Percentiles rank a stretch among this genome's conserved stretches.
Evolutionary conservation across 2,113 vertebrate genomes (phyloP).

Genomic region (Nematolebias whitei): DNA sequence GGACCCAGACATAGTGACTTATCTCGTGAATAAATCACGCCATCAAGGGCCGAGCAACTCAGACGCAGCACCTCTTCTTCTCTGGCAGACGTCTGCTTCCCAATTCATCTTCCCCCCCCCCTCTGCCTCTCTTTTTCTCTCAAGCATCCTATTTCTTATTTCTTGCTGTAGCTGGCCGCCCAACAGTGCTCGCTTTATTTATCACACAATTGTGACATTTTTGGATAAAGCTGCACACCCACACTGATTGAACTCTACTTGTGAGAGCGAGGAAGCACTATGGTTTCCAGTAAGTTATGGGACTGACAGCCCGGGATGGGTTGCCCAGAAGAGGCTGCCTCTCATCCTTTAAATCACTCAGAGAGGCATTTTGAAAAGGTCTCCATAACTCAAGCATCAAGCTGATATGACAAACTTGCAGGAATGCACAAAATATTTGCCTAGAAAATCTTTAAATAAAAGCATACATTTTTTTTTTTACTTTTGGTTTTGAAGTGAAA

Average conservation of each 20-base stretch:
- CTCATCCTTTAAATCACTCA: conserved; percentile 62
- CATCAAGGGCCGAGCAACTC: conserved; percentile 56
- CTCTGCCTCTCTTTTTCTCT: neutral
- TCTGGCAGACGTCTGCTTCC: conserved; percentile 54
- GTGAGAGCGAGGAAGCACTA: conserved; percentile 62
- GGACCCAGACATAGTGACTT: conserved; percentile 70
- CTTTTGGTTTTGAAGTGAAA: conserved; percentile 22
- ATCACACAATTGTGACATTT: conserved; percentile 67
- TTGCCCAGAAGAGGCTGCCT: conserved; percentile 60
- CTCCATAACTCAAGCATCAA: conserved; percentile 41
- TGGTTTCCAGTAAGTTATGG: conserved; percentile 74
- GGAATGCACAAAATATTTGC: conserved; percentile 14
- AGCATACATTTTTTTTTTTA: neutral
- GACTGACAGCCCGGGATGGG: conserved; percentile 55
- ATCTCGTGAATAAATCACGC: conserved; percentile 77
- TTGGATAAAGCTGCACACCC: conserved; percentile 65
- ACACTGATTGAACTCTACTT: conserved; percentile 66
- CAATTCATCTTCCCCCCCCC: conserved; percentile 65
- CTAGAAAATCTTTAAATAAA: conserved; percentile 10
- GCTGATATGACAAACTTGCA: conserved; percentile 33
- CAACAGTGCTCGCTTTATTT: conserved; percentile 59
- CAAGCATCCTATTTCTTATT: conserved; percentile 34
- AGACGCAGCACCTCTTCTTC: conserved; percentile 44
- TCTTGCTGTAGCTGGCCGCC: conserved; percentile 36
- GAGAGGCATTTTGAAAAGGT: conserved; percentile 41